phyloP scores from a whole-genome alignment of 2,888 invertebrate species.

The Dryobotodes eremita region DNA sequence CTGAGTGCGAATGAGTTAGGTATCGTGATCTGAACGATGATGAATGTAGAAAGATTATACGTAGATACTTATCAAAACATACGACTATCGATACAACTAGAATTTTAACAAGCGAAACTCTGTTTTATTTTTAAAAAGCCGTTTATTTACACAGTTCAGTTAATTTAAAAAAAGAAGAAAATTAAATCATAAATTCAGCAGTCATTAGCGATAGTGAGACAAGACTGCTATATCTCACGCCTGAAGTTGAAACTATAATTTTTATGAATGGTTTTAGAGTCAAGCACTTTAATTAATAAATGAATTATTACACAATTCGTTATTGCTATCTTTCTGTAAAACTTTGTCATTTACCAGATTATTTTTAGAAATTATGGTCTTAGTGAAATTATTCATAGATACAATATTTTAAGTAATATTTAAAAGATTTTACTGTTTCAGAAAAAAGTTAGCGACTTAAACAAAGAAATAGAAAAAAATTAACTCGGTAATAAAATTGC shows the following conservation, averaged over 20 bases:
- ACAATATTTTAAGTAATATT: conserved; percentile 6
- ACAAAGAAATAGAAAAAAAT: not conserved
- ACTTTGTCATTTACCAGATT: conserved; percentile 9
- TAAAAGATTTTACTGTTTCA: not conserved
- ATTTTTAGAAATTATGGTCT: not conserved
- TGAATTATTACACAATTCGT: conserved; percentile 13
- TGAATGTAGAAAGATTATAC: conserved; percentile 30
- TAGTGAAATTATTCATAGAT: not conserved
- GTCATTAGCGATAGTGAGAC: conserved; percentile 6
- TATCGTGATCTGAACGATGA: conserved; percentile 35
- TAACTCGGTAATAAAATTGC: not conserved
- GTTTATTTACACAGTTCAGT: not conserved
- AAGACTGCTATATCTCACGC: conserved; percentile 30
- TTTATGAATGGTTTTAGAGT: conserved; percentile 15
- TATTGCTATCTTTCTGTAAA: conserved; percentile 4
- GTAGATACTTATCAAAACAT: conserved; percentile 13
- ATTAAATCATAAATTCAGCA: conserved; percentile 26
- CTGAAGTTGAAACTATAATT: conserved; percentile 16
- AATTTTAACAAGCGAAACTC: conserved; percentile 39
- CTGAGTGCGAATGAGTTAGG: conserved; percentile 27
- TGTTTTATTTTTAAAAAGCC: conserved; percentile 11
- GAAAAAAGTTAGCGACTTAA: not conserved
- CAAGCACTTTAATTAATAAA: conserved; percentile 24
- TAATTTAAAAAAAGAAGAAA: conserved; percentile 6
- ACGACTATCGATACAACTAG: conserved; percentile 6